Evolutionary conservation across 2,797 vertebrate species (phyloP), one percentile per base, ranked within the genome.

Genomic region (Brachyrhaphis roseni): DNA sequence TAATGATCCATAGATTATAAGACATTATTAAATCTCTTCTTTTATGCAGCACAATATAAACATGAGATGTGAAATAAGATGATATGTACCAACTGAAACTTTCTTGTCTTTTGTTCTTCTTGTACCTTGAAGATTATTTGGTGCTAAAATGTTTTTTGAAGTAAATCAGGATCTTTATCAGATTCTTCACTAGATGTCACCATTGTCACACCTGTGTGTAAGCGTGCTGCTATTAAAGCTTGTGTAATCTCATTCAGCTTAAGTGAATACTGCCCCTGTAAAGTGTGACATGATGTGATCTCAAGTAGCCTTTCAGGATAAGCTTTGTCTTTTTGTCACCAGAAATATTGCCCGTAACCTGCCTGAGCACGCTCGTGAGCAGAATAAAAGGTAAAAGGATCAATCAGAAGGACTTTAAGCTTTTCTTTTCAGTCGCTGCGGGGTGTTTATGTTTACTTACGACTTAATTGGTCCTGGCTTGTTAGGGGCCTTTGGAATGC

Each of bases 381-480:
- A 55, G 72, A 90, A 83, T 86, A 51, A 71, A 81, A 88, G 85
- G 84, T 73, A 87, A 70, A 36, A 57, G 88, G 84, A 81, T 84
- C 74, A 88, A 81, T 83, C 77, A 89, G 64, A 78, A 79, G 84
- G 81, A 87, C 72, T 78, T 76, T 45, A 23, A 77, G 82, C 82
- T 76, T 84, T 28, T 31, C 26, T 57, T 57, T 75, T 79, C 80
- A 74, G 80, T 77, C 84, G 88, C 83, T 88, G 81, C 85, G 87
- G 87, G 88, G 88, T 93, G 91, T 90, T 91, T 81, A 73, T 90
- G 87, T 93, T 94, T 93, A 84, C 88, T 94, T 94, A 95, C 91
- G 91, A 93, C 93, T 94, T 95, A 95, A 95, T 93, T 89, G 93
- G 85, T 47, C 85, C 90, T 88, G 81, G 83, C 86, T 87, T 94